A percentile compares a stretch with the other conserved stretches of the same genome.
These are phyloP conservation scores for Lepidurus arcticus DNA, from an alignment of 1,140 invertebrate genomes.

Conservation along the genomic window DNA sequence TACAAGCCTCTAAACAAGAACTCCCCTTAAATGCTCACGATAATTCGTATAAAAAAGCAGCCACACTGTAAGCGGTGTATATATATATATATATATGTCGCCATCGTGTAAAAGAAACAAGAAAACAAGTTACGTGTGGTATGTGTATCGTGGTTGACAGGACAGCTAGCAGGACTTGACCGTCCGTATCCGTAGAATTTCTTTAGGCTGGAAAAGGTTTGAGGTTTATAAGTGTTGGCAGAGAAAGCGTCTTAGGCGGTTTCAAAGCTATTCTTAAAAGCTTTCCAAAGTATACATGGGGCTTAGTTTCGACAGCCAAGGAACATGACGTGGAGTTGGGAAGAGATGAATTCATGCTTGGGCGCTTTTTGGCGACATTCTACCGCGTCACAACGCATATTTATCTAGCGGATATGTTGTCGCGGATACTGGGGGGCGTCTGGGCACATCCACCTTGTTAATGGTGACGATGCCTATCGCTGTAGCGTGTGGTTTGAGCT, in stretches of 20 bases:
- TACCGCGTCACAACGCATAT: background rate
- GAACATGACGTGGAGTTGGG: background rate
- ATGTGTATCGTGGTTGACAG: too few species aligned
- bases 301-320: background rate
- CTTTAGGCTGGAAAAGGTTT: too few species aligned
- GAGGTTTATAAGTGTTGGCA: background rate
- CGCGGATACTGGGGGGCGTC: background rate
- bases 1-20: too few species aligned
- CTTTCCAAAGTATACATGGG: background rate
- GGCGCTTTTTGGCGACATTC: background rate
- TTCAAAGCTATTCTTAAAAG: background rate
- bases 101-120: too few species aligned
- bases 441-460: background rate
- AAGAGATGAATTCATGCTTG: background rate
- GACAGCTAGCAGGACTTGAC: too few species aligned
- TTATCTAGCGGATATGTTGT: background rate
- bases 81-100: too few species aligned
- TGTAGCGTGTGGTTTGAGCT: background rate
- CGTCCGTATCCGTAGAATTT: too few species aligned
- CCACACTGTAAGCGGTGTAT: too few species aligned
- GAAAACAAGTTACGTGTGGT: too few species aligned
- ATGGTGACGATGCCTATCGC: slow-evolving; percentile 9
- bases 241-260: background rate
- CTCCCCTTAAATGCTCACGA: too few species aligned
- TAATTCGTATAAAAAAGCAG: too few species aligned